A percentile compares a stretch with the other conserved stretches of the same genome.
Conservation (phyloP, 2,113 vertebrate species). For the Gnathochromis pfefferi region DNA sequence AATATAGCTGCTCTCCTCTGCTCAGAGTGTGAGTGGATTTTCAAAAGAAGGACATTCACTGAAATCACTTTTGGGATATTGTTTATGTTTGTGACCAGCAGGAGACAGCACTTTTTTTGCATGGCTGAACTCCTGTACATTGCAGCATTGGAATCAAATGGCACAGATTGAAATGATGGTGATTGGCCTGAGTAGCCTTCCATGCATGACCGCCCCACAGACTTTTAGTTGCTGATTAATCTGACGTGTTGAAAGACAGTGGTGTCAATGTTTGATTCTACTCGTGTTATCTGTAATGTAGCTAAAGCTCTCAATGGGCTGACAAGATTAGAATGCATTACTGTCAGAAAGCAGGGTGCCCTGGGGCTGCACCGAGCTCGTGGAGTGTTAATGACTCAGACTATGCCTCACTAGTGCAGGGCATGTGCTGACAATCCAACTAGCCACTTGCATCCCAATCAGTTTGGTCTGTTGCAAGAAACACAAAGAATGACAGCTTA, state of each 20-base stretch:
- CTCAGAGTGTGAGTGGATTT: background rate
- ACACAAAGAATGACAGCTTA: slow-evolving; percentile 10
- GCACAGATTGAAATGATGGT: background rate
- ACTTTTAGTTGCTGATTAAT: slow-evolving; percentile 56
- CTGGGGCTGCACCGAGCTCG: slow-evolving; percentile 52
- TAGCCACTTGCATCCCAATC: slow-evolving; percentile 54
- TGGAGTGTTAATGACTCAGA: slow-evolving; percentile 67
- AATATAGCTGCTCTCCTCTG: slow-evolving; percentile 21
- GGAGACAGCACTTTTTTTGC: background rate
- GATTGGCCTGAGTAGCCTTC: background rate
- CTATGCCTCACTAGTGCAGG: slow-evolving; percentile 32
- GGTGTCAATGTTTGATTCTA: slow-evolving; percentile 49
- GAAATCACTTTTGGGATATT: slow-evolving; percentile 5
- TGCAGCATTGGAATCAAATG: background rate
- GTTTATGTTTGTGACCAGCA: slow-evolving; percentile 4
- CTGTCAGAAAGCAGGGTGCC: slow-evolving; percentile 59
- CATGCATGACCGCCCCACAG: slow-evolving; percentile 35
- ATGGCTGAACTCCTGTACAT: background rate
- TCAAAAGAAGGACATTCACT: slow-evolving; percentile 29
- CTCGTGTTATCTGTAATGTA: slow-evolving; percentile 70
- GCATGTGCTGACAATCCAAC: slow-evolving; percentile 48
- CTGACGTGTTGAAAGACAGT: slow-evolving; percentile 63
- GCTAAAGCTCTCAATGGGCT: slow-evolving; percentile 63
- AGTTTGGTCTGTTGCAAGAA: background rate
- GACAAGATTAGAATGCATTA: slow-evolving; percentile 73